Percentiles rank a stretch among this genome's conserved stretches.
These are phyloP conservation scores for Protaetia brevitarsis DNA, from an alignment of 1,140 invertebrate species.

Conservation along the genomic window DNA sequence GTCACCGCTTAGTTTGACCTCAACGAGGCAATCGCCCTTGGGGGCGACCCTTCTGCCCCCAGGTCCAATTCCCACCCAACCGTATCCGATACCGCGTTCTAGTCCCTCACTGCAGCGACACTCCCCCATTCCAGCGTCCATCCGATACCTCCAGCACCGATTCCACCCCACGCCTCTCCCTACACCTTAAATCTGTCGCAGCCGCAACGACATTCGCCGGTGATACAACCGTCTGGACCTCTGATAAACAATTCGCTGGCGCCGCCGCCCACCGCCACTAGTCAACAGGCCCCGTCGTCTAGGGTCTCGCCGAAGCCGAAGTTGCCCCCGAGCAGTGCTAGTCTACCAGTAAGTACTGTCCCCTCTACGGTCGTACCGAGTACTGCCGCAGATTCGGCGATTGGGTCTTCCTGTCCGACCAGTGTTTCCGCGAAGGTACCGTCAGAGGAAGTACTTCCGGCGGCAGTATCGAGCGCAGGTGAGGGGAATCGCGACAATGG, in stretches of 20 bases:
- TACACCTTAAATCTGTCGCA: slow-evolving; percentile 42
- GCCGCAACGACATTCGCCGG: slow-evolving; percentile 39
- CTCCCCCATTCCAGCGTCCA: slow-evolving; percentile 39
- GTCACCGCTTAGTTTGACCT: slow-evolving; percentile 32
- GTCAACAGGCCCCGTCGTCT: slow-evolving; percentile 26
- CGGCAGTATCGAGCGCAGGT: slow-evolving; percentile 36
- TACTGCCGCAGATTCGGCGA: slow-evolving; percentile 3
- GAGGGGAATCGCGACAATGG: slow-evolving; percentile 44
- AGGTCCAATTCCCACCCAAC: slow-evolving; percentile 29
- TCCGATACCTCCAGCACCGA: slow-evolving; percentile 19
- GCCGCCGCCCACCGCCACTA: slow-evolving; percentile 27
- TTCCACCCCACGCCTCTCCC: slow-evolving; percentile 21
- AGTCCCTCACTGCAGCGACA: slow-evolving; percentile 44
- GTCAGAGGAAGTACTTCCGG: slow-evolving; percentile 16
- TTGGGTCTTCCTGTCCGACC: slow-evolving; percentile 16
- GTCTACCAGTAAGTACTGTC: slow-evolving; percentile 15
- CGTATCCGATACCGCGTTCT: slow-evolving; percentile 40
- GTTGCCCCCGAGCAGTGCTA: slow-evolving; percentile 29
- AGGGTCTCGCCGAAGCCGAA: slow-evolving; percentile 35
- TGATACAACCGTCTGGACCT: slow-evolving; percentile 46
- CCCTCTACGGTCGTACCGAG: slow-evolving; percentile 11
- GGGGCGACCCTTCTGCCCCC: slow-evolving; percentile 32
- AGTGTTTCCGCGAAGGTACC: slow-evolving; percentile 7
- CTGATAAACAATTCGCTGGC: slow-evolving; percentile 40
- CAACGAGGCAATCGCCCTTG: slow-evolving; percentile 38